Base-by-base conservation (phyloP, 1,140 invertebrate species). In the Drosophila suzukii region DNA sequence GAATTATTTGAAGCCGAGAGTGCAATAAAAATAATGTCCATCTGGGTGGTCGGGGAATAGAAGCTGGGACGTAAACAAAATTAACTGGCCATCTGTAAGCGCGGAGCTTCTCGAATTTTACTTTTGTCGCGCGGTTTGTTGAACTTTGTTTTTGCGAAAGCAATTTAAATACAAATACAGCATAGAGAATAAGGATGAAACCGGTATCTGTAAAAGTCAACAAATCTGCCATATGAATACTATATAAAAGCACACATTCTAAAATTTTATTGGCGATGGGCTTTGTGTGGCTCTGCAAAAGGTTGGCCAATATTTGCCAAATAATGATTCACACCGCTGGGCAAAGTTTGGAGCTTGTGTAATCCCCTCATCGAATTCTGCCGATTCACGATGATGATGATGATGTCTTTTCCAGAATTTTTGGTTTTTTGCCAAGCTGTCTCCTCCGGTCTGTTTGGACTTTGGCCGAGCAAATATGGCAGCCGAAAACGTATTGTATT, bases 371-470 rank as follows among this genome's bases (percentile, higher is more conserved):
- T 70, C 36, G 62, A 44, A 53, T 78, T 85, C 58, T 71, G 84
- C 51, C 72, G 44, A 73, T 59, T 86, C 83, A 86, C 81, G 83
- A 41, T 86, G 83, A 88, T 73, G 62, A 38, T 75, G 47, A 63
- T 65, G 56, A 63, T 86, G 63, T 50, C 38, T 51, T 54, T 34
- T 36, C 60, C 83, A 86, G 83, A 86, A 88, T 74, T 61, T 72
- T 56, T 50, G 60, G 59, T 65, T 62, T 63, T 50, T n/a, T 51
- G 44, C 38, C 46, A 38, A 30, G 46, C 41, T 30, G 39, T 46
- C 30, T 60, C 27, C 38, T 53, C 17, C 71, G 36, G 32, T 27
- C 17, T 41, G 38, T n/a, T 17, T 53, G 59, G 82, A 85, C 82
- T 85, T 88, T 82, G 82, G 53, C 54, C 81, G 49, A 32, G 57